Evolutionary conservation across 2,888 invertebrate genomes (phyloP).

Genomic region (Parochlus steinenii): DNA sequence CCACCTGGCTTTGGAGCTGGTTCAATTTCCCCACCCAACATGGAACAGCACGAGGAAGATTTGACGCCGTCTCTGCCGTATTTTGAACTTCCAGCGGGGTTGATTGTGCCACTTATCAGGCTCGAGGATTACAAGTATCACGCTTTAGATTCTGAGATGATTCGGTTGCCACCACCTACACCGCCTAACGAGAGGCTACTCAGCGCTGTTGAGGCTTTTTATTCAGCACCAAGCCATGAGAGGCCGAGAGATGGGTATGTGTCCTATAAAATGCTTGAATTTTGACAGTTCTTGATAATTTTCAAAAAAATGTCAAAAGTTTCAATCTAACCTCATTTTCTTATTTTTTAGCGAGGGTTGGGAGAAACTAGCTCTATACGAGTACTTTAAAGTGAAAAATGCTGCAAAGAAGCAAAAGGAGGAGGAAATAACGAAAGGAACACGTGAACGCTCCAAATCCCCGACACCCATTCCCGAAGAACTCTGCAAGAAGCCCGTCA

Average conservation of each 20-base stretch:
- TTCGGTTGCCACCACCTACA: constrained; percentile 86
- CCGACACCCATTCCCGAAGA: constrained; percentile 67
- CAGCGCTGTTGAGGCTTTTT: constrained; percentile 92
- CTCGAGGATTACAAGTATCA: constrained; percentile 81
- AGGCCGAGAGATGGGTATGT: constrained; percentile 77
- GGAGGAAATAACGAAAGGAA: constrained; percentile 57
- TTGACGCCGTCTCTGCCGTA: constrained; percentile 85
- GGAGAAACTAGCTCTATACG: constrained; percentile 94
- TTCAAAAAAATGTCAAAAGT: constrained; percentile 1
- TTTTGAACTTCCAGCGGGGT: constrained; percentile 90
- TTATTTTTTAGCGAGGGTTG: constrained; percentile 70
- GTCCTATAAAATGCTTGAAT: too few relatives aligned
- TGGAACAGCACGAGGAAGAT: constrained; percentile 38
- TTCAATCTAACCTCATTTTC: constrained; percentile 10
- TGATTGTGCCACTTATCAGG: constrained; percentile 94
- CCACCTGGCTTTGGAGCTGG: constrained; percentile 57
- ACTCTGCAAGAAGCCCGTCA: constrained; percentile 41
- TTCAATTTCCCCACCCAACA: constrained; percentile 16
- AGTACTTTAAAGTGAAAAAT: constrained; percentile 95
- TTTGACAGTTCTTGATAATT: background rate
- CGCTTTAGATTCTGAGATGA: constrained; percentile 74
- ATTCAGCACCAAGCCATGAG: constrained; percentile 86
- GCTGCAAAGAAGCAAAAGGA: constrained; percentile 76
- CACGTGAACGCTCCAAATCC: constrained; percentile 53
- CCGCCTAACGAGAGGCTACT: constrained; percentile 86